Evolutionary conservation across 2,888 invertebrate species (phyloP), one percentile per base, ranked within the genome.

Genomic region (Epinotia bilunana): DNA sequence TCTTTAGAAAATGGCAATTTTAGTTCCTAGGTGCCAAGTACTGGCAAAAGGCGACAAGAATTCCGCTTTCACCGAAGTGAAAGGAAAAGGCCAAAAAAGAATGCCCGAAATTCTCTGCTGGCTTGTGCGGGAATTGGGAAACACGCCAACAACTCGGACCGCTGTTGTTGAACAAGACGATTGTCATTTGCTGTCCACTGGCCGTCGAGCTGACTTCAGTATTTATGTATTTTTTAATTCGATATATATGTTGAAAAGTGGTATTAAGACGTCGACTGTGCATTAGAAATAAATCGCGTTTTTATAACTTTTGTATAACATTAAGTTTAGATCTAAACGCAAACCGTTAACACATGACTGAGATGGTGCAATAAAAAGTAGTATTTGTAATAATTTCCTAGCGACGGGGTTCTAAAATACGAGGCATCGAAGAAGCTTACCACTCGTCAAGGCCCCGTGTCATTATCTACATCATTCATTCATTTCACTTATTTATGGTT

Each of bases 271-370:
- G 74, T 71, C 71, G 71, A 71, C 65, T 71, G 74, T 61, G 28
- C 58, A 69, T 55, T 70, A 65, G 63, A 16, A 57, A 49, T 74
- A 70, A 28, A 64, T 60, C 63, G 58, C 70, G 70, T 71, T 71
- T 74, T 74, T 74, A 61, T 74, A 71, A 63, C 64, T 71, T 65
- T 71, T 71, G 70, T 75, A 71, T 71, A 71, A 65, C 71, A 65
- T 65, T 74, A 74, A 74, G 71, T 75, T 75, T 75, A 75, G 74
- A 71, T 65, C 65, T 75, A 75, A 74, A 71, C 71, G 71, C 74
- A 75, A 65, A 71, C 71, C 60, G 71, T 65, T 74, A 61, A 71
- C 74, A 71, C 63, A 71, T 71, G 74, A 75, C 74, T 75, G 74
- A 75, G 74, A 75, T 75, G 74, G 74, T 75, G 71, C 74, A 71